Base-by-base conservation (phyloP, 2,888 invertebrate genomes). In the Chromoteleia sp. region DNA sequence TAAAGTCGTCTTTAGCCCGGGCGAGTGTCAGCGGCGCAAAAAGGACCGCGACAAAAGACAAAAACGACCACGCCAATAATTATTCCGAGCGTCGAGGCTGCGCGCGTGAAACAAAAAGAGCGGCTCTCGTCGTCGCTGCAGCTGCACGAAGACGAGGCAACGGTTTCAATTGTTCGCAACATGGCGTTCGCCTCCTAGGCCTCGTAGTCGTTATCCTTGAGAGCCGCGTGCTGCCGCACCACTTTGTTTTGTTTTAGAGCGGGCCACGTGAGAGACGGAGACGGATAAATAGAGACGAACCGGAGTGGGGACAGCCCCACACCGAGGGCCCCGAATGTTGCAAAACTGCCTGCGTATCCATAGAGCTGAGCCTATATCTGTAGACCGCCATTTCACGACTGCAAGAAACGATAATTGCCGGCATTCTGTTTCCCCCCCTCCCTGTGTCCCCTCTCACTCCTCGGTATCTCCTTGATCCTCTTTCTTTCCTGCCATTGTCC, bases 201-300 rank as follows among this genome's bases (percentile, higher is more conserved):
- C 86, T 86, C 87, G 86, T 88, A 91, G 89, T 91, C 87, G 91
- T 91, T 91, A 89, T 91, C 91, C 91, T 91, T 91, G 91, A 91
- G 83, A 87, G 84, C 83, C 86, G 86, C 86, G 86, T 89, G 89
- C 87, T 87, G 86, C 87, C 86, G 86, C 87, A 86, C 89, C 87
- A 86, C 90, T 90, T 90, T 89, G 89, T 91, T 90, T 78, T 78
- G 78, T 78, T 78, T 89, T 87, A 89, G 86, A 87, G 87, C 87
- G 84, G 84, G 84, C 84, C 83, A 81, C 84, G 83, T 83, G 86
- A 71, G 61, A 70, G 83, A 74, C 75, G 41, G 59, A 74, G 82
- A 82, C 45, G 74, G 84, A 81, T 59, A 39, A 59, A 56, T 65
- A 68, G 76, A 78, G 80, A 80, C 58, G 63, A 29, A 52, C 39